These are phyloP conservation scores for Crenuchus spilurus DNA, from an alignment of 2,797 vertebrate genomes.

Conservation along the genomic window DNA sequence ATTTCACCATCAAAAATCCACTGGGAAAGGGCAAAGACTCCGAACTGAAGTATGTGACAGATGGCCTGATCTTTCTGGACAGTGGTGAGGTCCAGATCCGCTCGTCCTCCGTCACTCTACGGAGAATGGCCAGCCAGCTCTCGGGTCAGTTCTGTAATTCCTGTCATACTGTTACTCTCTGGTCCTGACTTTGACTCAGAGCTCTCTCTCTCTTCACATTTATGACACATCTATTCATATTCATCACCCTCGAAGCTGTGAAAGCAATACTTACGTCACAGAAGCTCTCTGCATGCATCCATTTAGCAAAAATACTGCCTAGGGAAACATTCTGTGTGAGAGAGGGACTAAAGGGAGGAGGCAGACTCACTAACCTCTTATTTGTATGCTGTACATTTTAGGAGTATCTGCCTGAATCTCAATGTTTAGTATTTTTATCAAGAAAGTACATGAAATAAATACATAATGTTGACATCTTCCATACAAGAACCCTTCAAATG, in stretches of 20 bases:
- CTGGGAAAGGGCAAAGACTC: conserved; percentile 80
- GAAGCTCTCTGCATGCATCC: background rate
- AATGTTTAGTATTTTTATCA: too few species aligned
- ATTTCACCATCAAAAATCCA: conserved; percentile 92
- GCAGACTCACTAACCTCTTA: too few species aligned
- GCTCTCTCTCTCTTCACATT: background rate
- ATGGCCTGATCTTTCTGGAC: conserved; percentile 82
- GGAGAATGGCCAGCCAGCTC: conserved; percentile 95
- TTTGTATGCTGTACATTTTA: too few species aligned
- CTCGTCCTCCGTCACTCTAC: conserved; percentile 87
- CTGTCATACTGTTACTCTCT: background rate
- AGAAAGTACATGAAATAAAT: too few species aligned
- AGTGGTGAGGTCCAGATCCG: conserved; percentile 80
- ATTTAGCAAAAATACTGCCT: background rate
- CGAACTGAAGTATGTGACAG: conserved; percentile 77
- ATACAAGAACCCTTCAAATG: too few species aligned
- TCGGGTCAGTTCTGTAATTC: conserved; percentile 78
- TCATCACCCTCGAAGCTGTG: background rate
- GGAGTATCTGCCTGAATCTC: too few species aligned
- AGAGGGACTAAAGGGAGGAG: too few species aligned
- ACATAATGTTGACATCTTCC: too few species aligned
- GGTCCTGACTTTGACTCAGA: background rate
- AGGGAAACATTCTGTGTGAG: too few species aligned
- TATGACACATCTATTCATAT: background rate
- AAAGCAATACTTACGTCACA: background rate